Percentiles rank a stretch among this genome's conserved stretches.
Evolutionary conservation across 2,797 vertebrate species (phyloP).

Genomic region (Galaxias olidus): DNA sequence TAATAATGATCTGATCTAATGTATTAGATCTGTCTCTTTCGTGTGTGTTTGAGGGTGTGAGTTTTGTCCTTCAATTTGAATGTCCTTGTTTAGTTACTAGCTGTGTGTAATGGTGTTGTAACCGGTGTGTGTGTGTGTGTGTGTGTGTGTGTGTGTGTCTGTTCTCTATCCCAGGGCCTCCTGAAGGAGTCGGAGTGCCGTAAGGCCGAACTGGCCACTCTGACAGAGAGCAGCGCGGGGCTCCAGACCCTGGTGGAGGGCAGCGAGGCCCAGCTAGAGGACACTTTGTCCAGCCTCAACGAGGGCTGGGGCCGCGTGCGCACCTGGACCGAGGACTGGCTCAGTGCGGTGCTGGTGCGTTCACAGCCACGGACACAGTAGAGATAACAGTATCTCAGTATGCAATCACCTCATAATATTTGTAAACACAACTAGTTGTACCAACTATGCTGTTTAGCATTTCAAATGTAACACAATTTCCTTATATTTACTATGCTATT

Average conservation of each 20-base stretch:
- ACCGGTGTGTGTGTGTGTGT: background rate
- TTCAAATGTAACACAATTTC: background rate
- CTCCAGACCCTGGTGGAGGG: constrained; percentile 89
- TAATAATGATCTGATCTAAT: too few species aligned
- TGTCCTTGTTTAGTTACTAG: background rate
- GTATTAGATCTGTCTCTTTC: too few species aligned
- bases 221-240: constrained; percentile 84
- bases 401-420: too few species aligned
- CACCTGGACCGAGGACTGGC: constrained; percentile 93
- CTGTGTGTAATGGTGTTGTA: background rate
- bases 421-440: too few species aligned
- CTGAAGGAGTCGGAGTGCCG: constrained; percentile 90
- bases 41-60: too few species aligned
- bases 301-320: constrained; percentile 86
- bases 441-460: too few species aligned
- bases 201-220: constrained; percentile 81
- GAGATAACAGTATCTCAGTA: background rate
- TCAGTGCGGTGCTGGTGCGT: constrained; percentile 87
- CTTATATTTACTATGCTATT: background rate
- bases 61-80: too few species aligned
- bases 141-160: constrained; percentile 6
- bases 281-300: constrained; percentile 84
- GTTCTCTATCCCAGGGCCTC: constrained; percentile 76
- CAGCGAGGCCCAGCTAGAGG: constrained; percentile 82
- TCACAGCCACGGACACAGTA: constrained; percentile 1